Evolutionary conservation across 2,797 vertebrate genomes (phyloP).

Genomic region (Philypnodon macrostomus): DNA sequence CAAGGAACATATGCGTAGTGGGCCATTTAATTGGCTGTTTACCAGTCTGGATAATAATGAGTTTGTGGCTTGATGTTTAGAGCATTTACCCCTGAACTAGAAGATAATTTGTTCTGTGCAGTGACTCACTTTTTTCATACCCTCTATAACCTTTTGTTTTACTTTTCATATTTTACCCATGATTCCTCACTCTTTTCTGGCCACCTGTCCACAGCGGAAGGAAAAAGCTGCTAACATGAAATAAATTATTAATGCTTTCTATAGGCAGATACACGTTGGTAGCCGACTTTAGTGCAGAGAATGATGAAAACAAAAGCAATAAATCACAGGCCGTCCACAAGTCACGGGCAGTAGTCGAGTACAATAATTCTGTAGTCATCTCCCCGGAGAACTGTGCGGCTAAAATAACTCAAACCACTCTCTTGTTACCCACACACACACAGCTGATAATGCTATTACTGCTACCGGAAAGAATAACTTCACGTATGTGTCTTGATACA

Average conservation of each 20-base stretch:
- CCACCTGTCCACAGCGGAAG: conserved; percentile 22
- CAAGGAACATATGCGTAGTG: no score
- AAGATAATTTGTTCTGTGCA: no score
- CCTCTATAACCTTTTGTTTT: conserved; percentile 11
- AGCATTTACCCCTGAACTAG: no score
- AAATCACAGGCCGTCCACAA: conserved; percentile 56
- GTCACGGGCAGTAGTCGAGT: conserved; percentile 42
- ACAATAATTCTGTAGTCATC: conserved; percentile 41
- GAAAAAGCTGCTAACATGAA: conserved; percentile 36
- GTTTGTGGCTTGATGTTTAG: no score
- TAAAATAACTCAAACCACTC: conserved; percentile 30
- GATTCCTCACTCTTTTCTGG: conserved; percentile 8
- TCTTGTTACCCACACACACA: conserved; percentile 10
- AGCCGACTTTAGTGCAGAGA: conserved; percentile 51
- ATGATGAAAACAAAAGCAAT: conserved; percentile 71
- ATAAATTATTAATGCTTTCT: conserved; percentile 63
- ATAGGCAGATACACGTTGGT: conserved; percentile 62
- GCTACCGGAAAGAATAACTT: conserved; percentile 1
- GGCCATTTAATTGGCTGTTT: no score
- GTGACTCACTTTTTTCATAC: background rate
- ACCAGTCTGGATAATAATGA: no score
- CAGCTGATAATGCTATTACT: conserved; percentile 1
- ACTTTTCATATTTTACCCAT: conserved; percentile 1
- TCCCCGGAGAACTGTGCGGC: conserved; percentile 33
- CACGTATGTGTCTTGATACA: background rate